phyloP scores from a whole-genome alignment of 2,888 invertebrate genomes.

The Drosophila antonietae region DNA sequence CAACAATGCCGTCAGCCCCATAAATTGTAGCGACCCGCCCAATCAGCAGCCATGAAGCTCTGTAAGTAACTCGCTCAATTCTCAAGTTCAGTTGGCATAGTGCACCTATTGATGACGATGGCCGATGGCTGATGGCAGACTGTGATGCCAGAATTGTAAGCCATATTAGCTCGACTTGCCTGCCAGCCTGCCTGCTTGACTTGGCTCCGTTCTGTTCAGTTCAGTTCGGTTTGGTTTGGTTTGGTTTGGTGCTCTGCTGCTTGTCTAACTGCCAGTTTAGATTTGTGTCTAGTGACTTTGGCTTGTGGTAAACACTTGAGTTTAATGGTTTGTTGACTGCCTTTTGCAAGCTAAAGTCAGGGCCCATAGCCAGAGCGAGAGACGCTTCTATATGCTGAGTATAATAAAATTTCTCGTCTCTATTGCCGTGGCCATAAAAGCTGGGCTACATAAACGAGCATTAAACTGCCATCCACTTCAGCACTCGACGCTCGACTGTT shows the following conservation, averaged over 20 bases:
- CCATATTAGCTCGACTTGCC: slow-evolving; percentile 26
- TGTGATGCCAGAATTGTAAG: slow-evolving; percentile 7
- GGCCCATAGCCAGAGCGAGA: slow-evolving; percentile 32
- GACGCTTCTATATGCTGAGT: slow-evolving; percentile 33
- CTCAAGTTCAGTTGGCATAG: slow-evolving; percentile 45
- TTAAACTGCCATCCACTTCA: slow-evolving; percentile 69
- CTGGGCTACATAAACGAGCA: slow-evolving; percentile 72
- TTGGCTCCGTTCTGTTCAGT: not conserved
- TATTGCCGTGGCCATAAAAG: slow-evolving; percentile 72
- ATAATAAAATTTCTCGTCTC: slow-evolving; percentile 72
- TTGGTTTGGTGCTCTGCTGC: slow-evolving; percentile 21
- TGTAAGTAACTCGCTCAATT: slow-evolving; percentile 1
- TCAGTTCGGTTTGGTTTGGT: not conserved
- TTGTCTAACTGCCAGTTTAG: slow-evolving; percentile 80
- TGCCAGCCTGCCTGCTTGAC: not conserved
- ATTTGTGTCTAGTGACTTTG: slow-evolving; percentile 78
- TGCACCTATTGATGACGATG: slow-evolving; percentile 54
- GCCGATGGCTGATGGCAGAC: not conserved
- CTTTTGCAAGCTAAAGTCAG: slow-evolving; percentile 12
- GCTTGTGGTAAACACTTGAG: slow-evolving; percentile 79
- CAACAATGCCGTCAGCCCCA: slow-evolving; percentile 22
- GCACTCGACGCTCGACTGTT: slow-evolving; percentile 67
- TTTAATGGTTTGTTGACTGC: slow-evolving; percentile 80
- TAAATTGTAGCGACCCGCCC: slow-evolving; percentile 23
- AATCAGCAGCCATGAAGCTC: not conserved